Evolutionary conservation across 2,113 vertebrate species (phyloP).

Genomic region (Myocastor coypus): DNA sequence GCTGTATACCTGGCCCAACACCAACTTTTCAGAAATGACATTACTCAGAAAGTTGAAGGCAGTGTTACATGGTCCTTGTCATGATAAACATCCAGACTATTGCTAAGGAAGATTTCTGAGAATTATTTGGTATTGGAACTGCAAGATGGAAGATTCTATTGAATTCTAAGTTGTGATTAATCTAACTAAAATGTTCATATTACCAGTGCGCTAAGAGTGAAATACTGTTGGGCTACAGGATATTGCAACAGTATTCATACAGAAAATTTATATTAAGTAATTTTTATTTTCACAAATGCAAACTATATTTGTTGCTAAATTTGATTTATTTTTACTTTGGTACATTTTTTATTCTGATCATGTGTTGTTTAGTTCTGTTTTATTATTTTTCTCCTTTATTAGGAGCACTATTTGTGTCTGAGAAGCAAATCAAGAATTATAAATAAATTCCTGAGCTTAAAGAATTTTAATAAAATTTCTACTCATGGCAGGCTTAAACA

Average conservation of each 20-base stretch:
- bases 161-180: constrained; percentile 18
- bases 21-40: neutral
- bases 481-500: constrained; percentile 28
- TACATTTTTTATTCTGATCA: neutral
- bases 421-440: constrained; percentile 51
- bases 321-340: constrained; percentile 39
- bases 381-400: neutral
- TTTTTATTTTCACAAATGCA: neutral
- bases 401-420: neutral
- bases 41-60: neutral
- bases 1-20: too few relatives aligned
- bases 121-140: neutral
- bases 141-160: neutral
- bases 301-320: neutral
- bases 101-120: neutral
- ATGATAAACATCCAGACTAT: neutral
- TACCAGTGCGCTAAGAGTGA: neutral
- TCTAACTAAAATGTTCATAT: constrained; percentile 35
- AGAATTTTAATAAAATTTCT: constrained; percentile 36
- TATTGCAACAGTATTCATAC: neutral
- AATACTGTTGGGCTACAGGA: neutral
- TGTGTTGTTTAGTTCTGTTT: constrained; percentile 47
- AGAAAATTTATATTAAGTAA: neutral
- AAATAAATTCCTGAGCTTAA: constrained; percentile 44
- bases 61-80: neutral